Percentiles rank a stretch among this genome's conserved stretches.
phyloP scores from a whole-genome alignment of 2,888 invertebrate genomes.

The Mycalesis mineus region DNA sequence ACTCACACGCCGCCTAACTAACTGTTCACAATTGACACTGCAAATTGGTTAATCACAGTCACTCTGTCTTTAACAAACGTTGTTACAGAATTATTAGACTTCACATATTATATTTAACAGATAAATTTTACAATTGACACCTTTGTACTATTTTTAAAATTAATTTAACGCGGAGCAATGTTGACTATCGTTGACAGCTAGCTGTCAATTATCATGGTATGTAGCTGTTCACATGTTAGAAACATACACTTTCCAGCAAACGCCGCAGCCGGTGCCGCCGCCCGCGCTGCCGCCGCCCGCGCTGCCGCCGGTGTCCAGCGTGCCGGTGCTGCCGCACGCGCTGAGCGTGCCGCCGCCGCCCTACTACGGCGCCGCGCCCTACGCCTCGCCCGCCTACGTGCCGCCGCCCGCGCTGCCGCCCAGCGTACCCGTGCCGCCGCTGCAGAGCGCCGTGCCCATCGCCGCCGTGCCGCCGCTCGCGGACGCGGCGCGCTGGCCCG shows the following conservation, averaged over 20 bases:
- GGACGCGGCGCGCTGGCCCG: slow-evolving; percentile 41
- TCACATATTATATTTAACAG: too few relatives aligned
- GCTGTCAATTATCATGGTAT: too few relatives aligned
- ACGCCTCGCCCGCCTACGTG: slow-evolving; percentile 45
- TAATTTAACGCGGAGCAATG: too few relatives aligned
- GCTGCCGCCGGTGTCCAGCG: slow-evolving; percentile 33
- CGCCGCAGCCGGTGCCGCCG: slow-evolving; percentile 38
- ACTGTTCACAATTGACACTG: too few relatives aligned
- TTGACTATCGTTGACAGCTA: too few relatives aligned
- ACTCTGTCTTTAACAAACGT: too few relatives aligned
- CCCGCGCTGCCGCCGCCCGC: slow-evolving; percentile 30
- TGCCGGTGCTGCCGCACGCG: slow-evolving; percentile 51
- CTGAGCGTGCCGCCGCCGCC: slow-evolving; percentile 77
- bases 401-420: slow-evolving; percentile 36
- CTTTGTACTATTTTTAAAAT: too few relatives aligned
- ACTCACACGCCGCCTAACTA: too few relatives aligned
- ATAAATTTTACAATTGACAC: too few relatives aligned
- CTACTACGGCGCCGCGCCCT: slow-evolving; percentile 51
- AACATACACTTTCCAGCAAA: slow-evolving; percentile 33
- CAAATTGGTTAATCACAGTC: too few relatives aligned
- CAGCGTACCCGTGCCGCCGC: slow-evolving; percentile 38
- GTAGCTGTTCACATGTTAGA: too few relatives aligned
- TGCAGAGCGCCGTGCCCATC: slow-evolving; percentile 34
- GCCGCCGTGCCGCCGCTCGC: slow-evolving; percentile 34
- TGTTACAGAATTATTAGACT: too few relatives aligned